Conservation (phyloP, 2,113 vertebrate genomes). For the Hippopotamus amphibius region DNA sequence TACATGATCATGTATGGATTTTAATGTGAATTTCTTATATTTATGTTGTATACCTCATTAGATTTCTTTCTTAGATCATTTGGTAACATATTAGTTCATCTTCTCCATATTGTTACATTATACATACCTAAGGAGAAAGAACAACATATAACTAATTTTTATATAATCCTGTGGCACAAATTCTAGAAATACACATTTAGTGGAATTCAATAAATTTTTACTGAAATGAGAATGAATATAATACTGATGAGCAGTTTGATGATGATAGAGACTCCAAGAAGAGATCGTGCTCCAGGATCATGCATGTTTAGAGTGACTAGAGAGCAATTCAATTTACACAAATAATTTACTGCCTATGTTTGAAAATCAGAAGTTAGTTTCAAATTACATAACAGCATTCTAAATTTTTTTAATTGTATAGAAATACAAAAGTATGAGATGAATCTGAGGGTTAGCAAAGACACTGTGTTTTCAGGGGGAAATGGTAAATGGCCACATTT, state of each 20-base stretch:
- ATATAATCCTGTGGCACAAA: background rate
- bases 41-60: background rate
- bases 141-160: background rate
- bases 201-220: background rate
- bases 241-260: background rate
- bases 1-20: background rate
- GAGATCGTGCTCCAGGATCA: background rate
- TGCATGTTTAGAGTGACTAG: background rate
- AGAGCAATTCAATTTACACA: background rate
- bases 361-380: conserved; percentile 31
- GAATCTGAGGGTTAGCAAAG: background rate
- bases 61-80: background rate
- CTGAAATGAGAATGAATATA: background rate
- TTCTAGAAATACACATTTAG: background rate
- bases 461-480: background rate
- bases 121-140: background rate
- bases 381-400: background rate
- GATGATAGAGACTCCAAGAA: background rate
- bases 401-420: background rate
- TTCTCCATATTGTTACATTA: background rate
- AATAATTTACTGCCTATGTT: background rate
- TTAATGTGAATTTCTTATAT: background rate
- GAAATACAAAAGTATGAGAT: background rate
- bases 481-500: background rate
- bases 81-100: background rate